Evolutionary conservation across 1,140 invertebrate species (phyloP).

Genomic region (Zophobas morio): DNA sequence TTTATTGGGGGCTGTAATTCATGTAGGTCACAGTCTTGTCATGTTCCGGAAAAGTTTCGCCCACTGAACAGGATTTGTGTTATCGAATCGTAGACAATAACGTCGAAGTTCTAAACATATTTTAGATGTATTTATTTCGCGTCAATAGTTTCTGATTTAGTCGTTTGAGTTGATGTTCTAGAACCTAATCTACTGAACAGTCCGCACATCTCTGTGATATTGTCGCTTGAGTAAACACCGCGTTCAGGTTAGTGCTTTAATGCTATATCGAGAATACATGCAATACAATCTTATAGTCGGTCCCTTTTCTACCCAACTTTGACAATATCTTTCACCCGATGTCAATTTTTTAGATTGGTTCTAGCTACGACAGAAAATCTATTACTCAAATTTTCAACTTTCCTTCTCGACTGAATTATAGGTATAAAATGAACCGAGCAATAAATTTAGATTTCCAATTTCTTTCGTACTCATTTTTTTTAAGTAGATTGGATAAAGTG

Average conservation of each 20-base stretch:
- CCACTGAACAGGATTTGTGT: conserved; percentile 18
- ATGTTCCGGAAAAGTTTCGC: conserved; percentile 25
- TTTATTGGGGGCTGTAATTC: conserved; percentile 19
- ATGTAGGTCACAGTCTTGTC: conserved; percentile 11
- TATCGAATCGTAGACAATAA: conserved; percentile 28
- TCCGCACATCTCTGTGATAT: conserved; percentile 38
- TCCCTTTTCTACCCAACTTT: conserved; percentile 27
- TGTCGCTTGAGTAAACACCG: conserved; percentile 42
- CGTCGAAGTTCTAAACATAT: conserved; percentile 42
- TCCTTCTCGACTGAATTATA: conserved; percentile 18
- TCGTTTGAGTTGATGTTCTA: conserved; percentile 43
- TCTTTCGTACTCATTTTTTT: conserved; percentile 16
- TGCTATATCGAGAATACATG: conserved; percentile 28
- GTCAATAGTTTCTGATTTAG: conserved; percentile 47
- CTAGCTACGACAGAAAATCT: conserved; percentile 24
- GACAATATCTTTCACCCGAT: conserved; percentile 25
- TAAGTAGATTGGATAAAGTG: conserved; percentile 9
- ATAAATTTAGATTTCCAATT: conserved; percentile 24
- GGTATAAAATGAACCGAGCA: conserved; percentile 17
- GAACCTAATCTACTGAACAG: conserved; percentile 45
- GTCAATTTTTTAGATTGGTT: conserved; percentile 26
- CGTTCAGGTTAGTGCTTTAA: conserved; percentile 41
- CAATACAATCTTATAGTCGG: conserved; percentile 10
- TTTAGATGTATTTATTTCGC: conserved; percentile 47
- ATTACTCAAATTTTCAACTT: conserved; percentile 36